These are phyloP conservation scores for Sthenelais limicola DNA, from an alignment of 2,888 invertebrate genomes.

Conservation along the genomic window DNA sequence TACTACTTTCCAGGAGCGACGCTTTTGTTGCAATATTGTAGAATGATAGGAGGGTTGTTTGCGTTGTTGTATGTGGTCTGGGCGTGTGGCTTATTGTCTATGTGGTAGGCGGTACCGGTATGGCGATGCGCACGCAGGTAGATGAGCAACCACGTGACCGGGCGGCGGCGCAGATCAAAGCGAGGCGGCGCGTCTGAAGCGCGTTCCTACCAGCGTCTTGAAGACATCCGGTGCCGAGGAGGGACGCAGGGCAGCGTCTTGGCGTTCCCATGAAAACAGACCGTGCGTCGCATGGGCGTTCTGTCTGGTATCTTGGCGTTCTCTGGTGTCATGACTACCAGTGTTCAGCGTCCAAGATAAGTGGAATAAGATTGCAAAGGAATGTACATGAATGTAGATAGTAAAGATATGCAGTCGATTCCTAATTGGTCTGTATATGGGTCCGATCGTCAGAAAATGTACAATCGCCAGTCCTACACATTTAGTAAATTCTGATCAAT, in stretches of 20 bases:
- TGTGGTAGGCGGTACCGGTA: background rate
- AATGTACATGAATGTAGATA: too few species aligned
- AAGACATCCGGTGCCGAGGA: conserved; percentile 21
- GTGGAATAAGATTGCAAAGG: too few species aligned
- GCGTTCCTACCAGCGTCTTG: conserved; percentile 5
- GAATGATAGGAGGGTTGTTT: conserved; percentile 20
- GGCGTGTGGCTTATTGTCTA: background rate
- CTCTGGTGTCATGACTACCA: too few species aligned
- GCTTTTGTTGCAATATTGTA: conserved; percentile 5
- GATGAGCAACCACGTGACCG: background rate
- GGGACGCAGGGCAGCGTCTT: background rate
- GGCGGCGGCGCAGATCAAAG: conserved; percentile 5
- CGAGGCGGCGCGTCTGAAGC: background rate
- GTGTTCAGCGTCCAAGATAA: too few species aligned
- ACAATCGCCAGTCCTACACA: too few species aligned
- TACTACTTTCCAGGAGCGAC: conserved; percentile 15
- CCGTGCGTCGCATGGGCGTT: too few species aligned
- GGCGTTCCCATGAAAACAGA: too few species aligned
- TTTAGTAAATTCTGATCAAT: too few species aligned
- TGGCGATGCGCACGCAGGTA: background rate
- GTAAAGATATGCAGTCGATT: too few species aligned
- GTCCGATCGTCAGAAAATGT: too few species aligned
- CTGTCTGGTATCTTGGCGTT: too few species aligned
- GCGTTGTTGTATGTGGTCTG: background rate
- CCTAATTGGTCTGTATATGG: too few species aligned